Evolutionary conservation across 2,797 vertebrate species (phyloP).

Genomic region (Neosilurus hyrtlii): DNA sequence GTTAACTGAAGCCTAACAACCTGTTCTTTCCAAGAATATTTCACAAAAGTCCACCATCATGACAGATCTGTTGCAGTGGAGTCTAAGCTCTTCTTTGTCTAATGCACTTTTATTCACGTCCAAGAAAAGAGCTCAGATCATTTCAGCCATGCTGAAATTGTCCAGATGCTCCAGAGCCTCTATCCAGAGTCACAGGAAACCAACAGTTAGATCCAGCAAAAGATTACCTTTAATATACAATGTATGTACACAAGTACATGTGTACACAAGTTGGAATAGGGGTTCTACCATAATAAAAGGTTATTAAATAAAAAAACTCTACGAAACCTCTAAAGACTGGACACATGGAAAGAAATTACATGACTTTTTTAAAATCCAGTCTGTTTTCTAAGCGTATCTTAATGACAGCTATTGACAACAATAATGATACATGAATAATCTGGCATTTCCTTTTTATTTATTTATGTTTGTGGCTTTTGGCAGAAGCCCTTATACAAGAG

Average conservation of each 20-base stretch:
- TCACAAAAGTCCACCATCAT: background rate
- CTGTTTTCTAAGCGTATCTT: background rate
- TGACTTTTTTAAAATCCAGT: background rate
- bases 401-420: background rate
- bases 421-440: too few species aligned
- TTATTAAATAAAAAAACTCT: background rate
- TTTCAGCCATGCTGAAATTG: conserved; percentile 34
- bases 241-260: too few species aligned
- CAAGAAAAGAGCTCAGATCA: background rate
- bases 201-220: conserved; percentile 2
- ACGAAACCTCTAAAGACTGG: background rate
- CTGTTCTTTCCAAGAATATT: too few species aligned
- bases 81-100: background rate
- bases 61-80: background rate
- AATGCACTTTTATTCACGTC: background rate
- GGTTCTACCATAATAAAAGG: background rate
- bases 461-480: too few species aligned
- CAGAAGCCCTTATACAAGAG: too few species aligned
- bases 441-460: too few species aligned
- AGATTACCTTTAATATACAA: conserved; percentile 1
- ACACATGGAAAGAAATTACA: background rate
- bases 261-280: too few species aligned
- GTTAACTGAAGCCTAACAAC: background rate
- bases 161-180: conserved; percentile 31
- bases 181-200: background rate